Conservation (phyloP, 2,797 vertebrate species). For the Amphiprion clarkii region DNA sequence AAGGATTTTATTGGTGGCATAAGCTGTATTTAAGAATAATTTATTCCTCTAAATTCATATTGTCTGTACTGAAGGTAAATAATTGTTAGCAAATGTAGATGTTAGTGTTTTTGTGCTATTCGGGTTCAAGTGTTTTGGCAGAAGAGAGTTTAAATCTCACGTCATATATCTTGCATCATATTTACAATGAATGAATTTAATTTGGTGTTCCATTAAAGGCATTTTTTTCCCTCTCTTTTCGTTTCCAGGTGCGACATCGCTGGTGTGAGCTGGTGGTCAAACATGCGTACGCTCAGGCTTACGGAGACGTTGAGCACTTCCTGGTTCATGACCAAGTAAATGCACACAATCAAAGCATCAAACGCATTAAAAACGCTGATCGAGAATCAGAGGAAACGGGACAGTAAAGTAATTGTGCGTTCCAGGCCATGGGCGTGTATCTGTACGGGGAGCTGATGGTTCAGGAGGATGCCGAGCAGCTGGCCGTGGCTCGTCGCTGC, state of each 20-base stretch:
- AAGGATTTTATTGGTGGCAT: background rate
- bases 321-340: conserved; percentile 92
- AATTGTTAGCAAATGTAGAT: background rate
- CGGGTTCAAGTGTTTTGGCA: background rate
- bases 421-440: conserved; percentile 97
- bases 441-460: conserved; percentile 98
- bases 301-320: conserved; percentile 90
- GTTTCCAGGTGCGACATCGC: conserved; percentile 91
- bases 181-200: background rate
- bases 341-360: background rate
- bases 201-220: background rate
- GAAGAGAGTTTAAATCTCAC: background rate
- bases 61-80: too few relatives aligned
- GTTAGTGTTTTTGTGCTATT: background rate
- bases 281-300: conserved; percentile 85
- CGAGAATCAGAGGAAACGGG: background rate
- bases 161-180: background rate
- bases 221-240: conserved; percentile 14
- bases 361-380: background rate
- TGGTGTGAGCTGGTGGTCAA: conserved; percentile 97
- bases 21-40: background rate
- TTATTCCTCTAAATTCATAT: background rate
- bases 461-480: conserved; percentile 91
- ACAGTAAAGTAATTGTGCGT: conserved; percentile 6
- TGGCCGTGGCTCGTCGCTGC: conserved; percentile 90